Percentiles rank a stretch among this genome's conserved stretches.
These are phyloP conservation scores for Falco novaeseelandiae DNA, from an alignment of 2,797 vertebrate species.

Conservation along the genomic window DNA sequence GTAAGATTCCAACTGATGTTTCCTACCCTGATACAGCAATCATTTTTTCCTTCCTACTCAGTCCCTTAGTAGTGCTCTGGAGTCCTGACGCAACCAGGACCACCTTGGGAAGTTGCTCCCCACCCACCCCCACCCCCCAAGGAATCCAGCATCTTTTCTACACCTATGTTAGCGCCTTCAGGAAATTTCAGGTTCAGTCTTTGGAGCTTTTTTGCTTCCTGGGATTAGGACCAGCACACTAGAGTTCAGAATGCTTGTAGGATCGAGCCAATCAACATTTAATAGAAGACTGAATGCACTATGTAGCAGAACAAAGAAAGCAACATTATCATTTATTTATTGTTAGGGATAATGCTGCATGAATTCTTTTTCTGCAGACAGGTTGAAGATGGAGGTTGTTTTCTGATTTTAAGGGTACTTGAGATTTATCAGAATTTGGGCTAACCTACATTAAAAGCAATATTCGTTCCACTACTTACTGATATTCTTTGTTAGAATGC, in stretches of 20 bases:
- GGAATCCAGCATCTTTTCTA: background rate
- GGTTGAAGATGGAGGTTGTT: background rate
- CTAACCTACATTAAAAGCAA: background rate
- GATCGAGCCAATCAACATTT: background rate
- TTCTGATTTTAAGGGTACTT: background rate
- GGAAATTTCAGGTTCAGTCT: background rate
- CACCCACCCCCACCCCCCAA: background rate
- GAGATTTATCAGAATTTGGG: background rate
- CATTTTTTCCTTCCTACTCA: background rate
- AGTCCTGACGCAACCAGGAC: background rate
- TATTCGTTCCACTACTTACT: background rate
- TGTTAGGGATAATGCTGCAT: background rate
- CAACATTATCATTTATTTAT: background rate
- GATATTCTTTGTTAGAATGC: background rate
- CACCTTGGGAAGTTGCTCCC: background rate
- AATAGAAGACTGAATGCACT: background rate
- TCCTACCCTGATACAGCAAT: background rate
- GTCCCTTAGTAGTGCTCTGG: background rate
- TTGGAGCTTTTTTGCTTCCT: background rate
- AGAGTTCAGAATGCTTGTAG: background rate
- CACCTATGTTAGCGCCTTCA: background rate
- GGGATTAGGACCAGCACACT: background rate
- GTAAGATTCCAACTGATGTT: background rate
- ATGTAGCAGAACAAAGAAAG: background rate
- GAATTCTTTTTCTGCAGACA: background rate